Evolutionary conservation across 1,140 invertebrate species (phyloP).

Genomic region (Maniola jurtina): DNA sequence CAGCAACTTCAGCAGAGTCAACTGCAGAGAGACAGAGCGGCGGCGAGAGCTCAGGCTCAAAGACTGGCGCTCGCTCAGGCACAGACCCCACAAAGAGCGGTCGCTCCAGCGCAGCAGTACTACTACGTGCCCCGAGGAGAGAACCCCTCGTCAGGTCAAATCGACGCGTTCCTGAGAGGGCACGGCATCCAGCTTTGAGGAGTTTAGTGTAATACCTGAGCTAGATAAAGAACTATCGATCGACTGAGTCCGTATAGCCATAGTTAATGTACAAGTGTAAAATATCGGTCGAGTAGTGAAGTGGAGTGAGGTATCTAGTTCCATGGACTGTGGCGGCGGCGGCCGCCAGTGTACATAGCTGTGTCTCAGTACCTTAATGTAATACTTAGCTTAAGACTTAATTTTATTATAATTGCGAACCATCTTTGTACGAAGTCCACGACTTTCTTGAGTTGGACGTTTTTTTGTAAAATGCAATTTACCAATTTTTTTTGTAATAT

Average conservation of each 20-base stretch:
- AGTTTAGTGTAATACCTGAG: conserved; percentile 45
- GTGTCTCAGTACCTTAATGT: conserved; percentile 66
- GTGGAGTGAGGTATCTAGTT: conserved; percentile 36
- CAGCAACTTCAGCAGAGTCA: conserved; percentile 82
- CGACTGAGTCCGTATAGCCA: conserved; percentile 41
- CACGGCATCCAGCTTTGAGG: conserved; percentile 83
- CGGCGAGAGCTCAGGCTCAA: conserved; percentile 73
- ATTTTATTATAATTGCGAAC: conserved; percentile 36
- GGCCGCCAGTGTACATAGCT: conserved; percentile 60
- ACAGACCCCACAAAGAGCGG: conserved; percentile 60
- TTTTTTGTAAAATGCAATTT: conserved; percentile 59
- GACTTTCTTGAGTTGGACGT: conserved; percentile 35
- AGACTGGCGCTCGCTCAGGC: conserved; percentile 61
- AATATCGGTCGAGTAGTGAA: conserved; percentile 38
- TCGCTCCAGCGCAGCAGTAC: conserved; percentile 65
- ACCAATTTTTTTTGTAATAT: conserved; percentile 65
- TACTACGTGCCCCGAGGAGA: conserved; percentile 82
- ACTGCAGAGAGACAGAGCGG: conserved; percentile 72
- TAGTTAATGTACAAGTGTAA: conserved; percentile 37
- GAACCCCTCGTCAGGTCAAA: conserved; percentile 83
- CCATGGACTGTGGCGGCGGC: conserved; percentile 44
- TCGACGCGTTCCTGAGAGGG: conserved; percentile 88
- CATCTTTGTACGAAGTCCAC: conserved; percentile 48
- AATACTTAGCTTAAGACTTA: conserved; percentile 59
- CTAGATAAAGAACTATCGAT: conserved; percentile 41